A percentile compares a stretch with the other conserved stretches of the same genome.
Conservation (phyloP, 2,888 invertebrate species). For the Dorcus parallelipipedus region DNA sequence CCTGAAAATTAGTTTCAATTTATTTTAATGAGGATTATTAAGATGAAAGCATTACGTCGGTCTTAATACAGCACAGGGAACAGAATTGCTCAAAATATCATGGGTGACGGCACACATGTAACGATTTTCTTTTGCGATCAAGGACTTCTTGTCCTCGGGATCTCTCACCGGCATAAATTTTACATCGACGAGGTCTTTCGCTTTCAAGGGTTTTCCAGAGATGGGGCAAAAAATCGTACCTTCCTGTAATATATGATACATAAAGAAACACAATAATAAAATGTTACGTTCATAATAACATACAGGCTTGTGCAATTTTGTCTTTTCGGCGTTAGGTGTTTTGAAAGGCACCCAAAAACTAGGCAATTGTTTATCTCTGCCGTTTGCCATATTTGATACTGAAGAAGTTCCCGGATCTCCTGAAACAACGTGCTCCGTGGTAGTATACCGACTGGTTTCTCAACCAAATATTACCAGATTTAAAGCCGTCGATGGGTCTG, state of each 20-base stretch:
- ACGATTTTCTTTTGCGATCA: slow-evolving; percentile 85
- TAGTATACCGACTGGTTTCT: neutral
- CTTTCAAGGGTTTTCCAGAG: slow-evolving; percentile 78
- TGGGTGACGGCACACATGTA: slow-evolving; percentile 98
- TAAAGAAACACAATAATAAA: neutral
- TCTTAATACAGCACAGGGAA: slow-evolving; percentile 88
- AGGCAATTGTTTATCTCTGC: slow-evolving; percentile 77
- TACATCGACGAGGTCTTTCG: slow-evolving; percentile 89
- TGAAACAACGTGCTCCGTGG: slow-evolving; percentile 3
- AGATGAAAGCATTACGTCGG: slow-evolving; percentile 62
- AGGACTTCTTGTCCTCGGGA: slow-evolving; percentile 79
- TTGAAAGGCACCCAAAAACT: slow-evolving; percentile 97
- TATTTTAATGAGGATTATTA: neutral
- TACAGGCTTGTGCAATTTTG: slow-evolving; percentile 74
- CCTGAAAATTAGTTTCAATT: slow-evolving; percentile 53
- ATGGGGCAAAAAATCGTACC: slow-evolving; percentile 79
- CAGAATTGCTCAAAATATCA: slow-evolving; percentile 90
- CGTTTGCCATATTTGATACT: slow-evolving; percentile 71
- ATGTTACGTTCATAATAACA: slow-evolving; percentile 29
- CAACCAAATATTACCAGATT: slow-evolving; percentile 31
- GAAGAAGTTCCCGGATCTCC: slow-evolving; percentile 40
- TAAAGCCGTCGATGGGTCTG: slow-evolving; percentile 46
- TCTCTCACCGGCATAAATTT: slow-evolving; percentile 91
- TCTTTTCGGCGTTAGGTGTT: slow-evolving; percentile 74
- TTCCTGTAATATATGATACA: slow-evolving; percentile 48